Conservation (phyloP, 2,797 vertebrate species). For the Etheostoma perlongum region DNA sequence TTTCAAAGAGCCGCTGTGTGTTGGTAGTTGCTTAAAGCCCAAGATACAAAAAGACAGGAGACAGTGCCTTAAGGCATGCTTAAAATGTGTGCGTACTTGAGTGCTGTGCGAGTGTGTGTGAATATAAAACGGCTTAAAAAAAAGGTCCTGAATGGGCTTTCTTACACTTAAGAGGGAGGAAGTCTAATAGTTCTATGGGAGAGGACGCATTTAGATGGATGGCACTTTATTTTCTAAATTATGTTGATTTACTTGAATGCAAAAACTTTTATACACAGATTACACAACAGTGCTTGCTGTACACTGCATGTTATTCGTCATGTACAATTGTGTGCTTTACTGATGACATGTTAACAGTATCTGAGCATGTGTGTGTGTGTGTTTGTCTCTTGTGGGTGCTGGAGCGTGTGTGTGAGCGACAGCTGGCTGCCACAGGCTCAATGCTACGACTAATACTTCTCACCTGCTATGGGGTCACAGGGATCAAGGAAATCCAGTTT, state of each 20-base stretch:
- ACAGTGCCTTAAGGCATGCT: slow-evolving; percentile 59
- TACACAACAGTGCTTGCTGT: neutral
- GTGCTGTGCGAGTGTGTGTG: slow-evolving; percentile 24
- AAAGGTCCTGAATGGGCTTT: slow-evolving; percentile 17
- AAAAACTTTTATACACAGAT: neutral
- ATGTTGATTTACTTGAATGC: neutral
- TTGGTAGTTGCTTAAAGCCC: slow-evolving; percentile 49
- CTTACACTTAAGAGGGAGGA: slow-evolving; percentile 17
- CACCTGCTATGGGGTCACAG: slow-evolving; percentile 65
- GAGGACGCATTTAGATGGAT: neutral
- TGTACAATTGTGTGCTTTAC: slow-evolving; percentile 1
- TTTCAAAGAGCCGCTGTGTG: slow-evolving; percentile 63
- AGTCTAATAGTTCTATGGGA: neutral
- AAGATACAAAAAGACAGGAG: slow-evolving; percentile 54
- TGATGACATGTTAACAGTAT: slow-evolving; percentile 36
- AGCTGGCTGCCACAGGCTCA: slow-evolving; percentile 60
- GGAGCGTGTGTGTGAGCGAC: slow-evolving; percentile 55
- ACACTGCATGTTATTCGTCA: neutral
- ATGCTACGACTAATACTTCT: slow-evolving; percentile 51
- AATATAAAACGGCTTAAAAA: slow-evolving; percentile 20
- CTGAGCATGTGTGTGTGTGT: neutral
- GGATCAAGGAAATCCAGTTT: slow-evolving; percentile 53
- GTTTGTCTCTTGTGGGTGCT: slow-evolving; percentile 1
- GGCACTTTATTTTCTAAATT: neutral
- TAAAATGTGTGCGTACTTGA: slow-evolving; percentile 42